A percentile compares a stretch with the other conserved stretches of the same genome.
Evolutionary conservation across 2,113 vertebrate species (phyloP).

Genomic region (Caranx melampygus): DNA sequence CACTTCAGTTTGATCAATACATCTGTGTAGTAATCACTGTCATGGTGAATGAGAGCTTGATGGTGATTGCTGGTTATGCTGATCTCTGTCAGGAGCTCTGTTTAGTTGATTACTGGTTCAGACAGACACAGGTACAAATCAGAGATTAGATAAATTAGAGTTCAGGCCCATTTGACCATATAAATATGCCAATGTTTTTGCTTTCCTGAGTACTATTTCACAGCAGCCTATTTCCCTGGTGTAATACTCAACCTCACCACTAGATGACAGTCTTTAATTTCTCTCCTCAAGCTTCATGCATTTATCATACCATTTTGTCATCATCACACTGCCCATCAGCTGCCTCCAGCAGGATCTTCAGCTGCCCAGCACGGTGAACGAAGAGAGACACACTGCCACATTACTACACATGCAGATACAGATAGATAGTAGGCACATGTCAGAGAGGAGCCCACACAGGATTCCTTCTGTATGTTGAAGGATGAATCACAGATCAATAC

Average conservation of each 20-base stretch:
- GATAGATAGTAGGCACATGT: neutral
- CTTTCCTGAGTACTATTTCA: neutral
- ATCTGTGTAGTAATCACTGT: conserved; percentile 10
- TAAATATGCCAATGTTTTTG: neutral
- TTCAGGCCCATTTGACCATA: neutral
- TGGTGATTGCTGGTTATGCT: conserved; percentile 9
- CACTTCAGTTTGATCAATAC: conserved; percentile 24
- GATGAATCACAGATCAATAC: conserved; percentile 45
- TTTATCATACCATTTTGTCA: conserved; percentile 6
- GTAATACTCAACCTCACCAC: conserved; percentile 47
- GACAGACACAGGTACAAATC: neutral
- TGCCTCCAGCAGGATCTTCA: neutral
- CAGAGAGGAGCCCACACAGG: conserved; percentile 35
- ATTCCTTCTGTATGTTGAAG: conserved; percentile 19
- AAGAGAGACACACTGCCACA: neutral
- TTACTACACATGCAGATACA: conserved; percentile 1
- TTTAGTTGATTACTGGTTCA: conserved; percentile 8
- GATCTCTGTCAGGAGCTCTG: neutral
- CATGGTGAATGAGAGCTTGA: conserved; percentile 2
- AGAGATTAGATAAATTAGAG: neutral
- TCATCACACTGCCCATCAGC: conserved; percentile 1
- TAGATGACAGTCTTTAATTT: conserved; percentile 74
- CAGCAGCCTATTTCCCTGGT: neutral
- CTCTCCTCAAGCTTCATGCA: conserved; percentile 14
- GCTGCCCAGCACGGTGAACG: neutral